Evolutionary conservation across 2,113 vertebrate genomes (phyloP).

Genomic region (Sminthopsis crassicaudata): DNA sequence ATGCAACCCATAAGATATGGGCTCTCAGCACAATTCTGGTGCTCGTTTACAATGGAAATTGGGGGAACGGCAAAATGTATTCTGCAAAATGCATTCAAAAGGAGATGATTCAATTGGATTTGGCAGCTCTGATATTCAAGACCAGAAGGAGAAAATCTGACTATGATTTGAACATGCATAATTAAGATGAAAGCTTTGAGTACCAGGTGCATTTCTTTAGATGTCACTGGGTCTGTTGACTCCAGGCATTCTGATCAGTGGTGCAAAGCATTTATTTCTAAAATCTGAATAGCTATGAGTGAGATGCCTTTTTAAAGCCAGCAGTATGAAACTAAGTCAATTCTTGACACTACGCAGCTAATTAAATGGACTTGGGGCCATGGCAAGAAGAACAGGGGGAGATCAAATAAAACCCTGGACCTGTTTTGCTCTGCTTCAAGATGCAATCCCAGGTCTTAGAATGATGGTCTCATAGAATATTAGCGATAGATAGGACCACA

Average conservation of each 20-base stretch:
- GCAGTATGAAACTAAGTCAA: conserved; percentile 22
- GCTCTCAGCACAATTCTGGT: conserved; percentile 75
- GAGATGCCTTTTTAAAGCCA: conserved; percentile 55
- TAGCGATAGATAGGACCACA: not conserved
- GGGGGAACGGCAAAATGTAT: conserved; percentile 64
- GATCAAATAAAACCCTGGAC: fast-evolving
- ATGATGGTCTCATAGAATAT: not conserved
- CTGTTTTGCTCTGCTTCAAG: not conserved
- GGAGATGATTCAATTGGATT: conserved; percentile 80
- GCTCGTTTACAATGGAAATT: conserved; percentile 81
- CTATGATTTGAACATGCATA: conserved; percentile 79
- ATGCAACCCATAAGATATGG: conserved; percentile 75
- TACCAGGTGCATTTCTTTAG: conserved; percentile 75
- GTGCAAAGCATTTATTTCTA: conserved; percentile 68
- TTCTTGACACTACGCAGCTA: conserved; percentile 15
- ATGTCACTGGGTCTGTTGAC: conserved; percentile 74
- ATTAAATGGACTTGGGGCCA: not conserved
- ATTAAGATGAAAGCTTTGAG: conserved; percentile 82
- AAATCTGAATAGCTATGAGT: conserved; percentile 54
- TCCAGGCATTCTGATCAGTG: conserved; percentile 52
- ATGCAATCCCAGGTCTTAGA: not conserved
- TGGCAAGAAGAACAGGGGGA: not conserved
- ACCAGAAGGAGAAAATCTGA: conserved; percentile 81
- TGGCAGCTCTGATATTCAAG: conserved; percentile 81
- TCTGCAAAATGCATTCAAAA: conserved; percentile 76